Conservation (phyloP, 2,113 vertebrate genomes). For the Cochlearius cochlearius region DNA sequence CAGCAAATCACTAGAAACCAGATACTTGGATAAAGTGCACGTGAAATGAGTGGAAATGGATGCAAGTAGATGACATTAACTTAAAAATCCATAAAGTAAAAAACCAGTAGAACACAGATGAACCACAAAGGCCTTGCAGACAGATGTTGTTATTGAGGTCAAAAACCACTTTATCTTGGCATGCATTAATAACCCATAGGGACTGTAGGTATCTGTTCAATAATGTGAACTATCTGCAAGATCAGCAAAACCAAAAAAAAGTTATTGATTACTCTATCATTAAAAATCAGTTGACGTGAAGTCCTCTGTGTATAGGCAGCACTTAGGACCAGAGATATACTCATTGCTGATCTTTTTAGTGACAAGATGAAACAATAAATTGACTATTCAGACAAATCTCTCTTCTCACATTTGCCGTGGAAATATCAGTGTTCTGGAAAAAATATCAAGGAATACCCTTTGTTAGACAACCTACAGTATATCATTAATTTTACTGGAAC, state of each 20-base stretch:
- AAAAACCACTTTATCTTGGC: conserved; percentile 11
- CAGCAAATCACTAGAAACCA: background rate
- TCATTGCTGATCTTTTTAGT: background rate
- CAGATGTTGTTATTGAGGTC: conserved; percentile 13
- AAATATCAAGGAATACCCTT: background rate
- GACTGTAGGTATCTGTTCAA: background rate
- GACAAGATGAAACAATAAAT: conserved; percentile 29
- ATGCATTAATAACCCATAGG: background rate
- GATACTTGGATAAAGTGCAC: background rate
- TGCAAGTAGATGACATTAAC: background rate
- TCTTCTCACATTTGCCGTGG: conserved; percentile 17
- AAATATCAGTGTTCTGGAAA: conserved; percentile 4
- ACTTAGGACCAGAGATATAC: background rate
- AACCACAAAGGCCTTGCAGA: background rate
- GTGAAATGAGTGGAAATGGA: background rate
- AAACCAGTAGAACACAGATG: background rate
- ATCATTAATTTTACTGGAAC: background rate
- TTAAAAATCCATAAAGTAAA: conserved; percentile 1
- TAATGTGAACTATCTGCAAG: background rate
- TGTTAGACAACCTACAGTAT: background rate
- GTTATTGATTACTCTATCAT: conserved; percentile 29
- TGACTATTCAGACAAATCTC: conserved; percentile 32
- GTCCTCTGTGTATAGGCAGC: conserved; percentile 15
- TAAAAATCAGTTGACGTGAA: conserved; percentile 52
- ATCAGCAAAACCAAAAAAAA: conserved; percentile 30